These are phyloP conservation scores for Lobophora halterata DNA, from an alignment of 2,888 invertebrate genomes.

Conservation along the genomic window DNA sequence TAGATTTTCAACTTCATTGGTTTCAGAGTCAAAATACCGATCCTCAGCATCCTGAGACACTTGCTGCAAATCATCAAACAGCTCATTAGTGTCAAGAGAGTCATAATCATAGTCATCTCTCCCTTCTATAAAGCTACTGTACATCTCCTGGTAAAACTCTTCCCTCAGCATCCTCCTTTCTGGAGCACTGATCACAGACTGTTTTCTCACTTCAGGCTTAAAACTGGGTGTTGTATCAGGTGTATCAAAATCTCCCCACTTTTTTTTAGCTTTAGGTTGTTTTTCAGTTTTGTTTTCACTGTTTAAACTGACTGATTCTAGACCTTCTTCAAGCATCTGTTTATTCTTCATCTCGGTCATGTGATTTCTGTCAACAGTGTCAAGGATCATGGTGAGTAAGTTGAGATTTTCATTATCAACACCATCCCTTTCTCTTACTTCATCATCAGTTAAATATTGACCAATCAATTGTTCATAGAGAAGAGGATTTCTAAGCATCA, in stretches of 20 bases:
- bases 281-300: slow-evolving; percentile 30
- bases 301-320: slow-evolving; percentile 49
- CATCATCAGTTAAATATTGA: slow-evolving; percentile 89
- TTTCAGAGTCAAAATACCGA: slow-evolving; percentile 93
- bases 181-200: slow-evolving; percentile 70
- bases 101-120: slow-evolving; percentile 93
- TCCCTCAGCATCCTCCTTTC: slow-evolving; percentile 85
- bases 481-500: slow-evolving; percentile 95
- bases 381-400: slow-evolving; percentile 89
- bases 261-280: slow-evolving; percentile 13
- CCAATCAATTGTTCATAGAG: slow-evolving; percentile 95
- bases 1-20: slow-evolving; percentile 79
- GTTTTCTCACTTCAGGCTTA: slow-evolving; percentile 53
- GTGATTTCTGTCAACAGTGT: slow-evolving; percentile 88
- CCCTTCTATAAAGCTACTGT: slow-evolving; percentile 90
- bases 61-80: slow-evolving; percentile 88
- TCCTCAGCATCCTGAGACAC: slow-evolving; percentile 90
- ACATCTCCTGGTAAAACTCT: slow-evolving; percentile 93
- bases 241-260: slow-evolving; percentile 7
- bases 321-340: slow-evolving; percentile 82
- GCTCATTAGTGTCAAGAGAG: slow-evolving; percentile 89
- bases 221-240: slow-evolving; percentile 34
- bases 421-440: slow-evolving; percentile 84
- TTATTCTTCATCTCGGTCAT: slow-evolving; percentile 82
- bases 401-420: slow-evolving; percentile 80